Percentiles rank a stretch among this genome's conserved stretches.
Conservation (phyloP, 2,797 vertebrate species). For the Rhabdophis nuchalis region DNA sequence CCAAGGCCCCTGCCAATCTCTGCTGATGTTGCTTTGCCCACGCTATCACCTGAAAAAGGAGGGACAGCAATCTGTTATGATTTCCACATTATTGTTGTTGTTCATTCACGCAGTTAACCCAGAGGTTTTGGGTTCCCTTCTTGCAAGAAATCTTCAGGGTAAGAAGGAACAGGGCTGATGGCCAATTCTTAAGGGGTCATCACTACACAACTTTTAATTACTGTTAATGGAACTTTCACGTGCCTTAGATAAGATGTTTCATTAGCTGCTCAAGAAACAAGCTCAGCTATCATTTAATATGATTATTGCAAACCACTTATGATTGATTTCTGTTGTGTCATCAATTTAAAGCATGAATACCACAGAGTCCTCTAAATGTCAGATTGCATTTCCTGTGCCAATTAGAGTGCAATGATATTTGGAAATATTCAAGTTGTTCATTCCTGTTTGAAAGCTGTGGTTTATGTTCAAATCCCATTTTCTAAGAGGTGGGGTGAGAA, state of each 20-base stretch:
- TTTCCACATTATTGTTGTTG: not conserved
- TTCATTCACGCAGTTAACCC: not conserved
- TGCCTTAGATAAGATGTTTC: not conserved
- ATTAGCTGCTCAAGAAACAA: not conserved
- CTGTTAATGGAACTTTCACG: not conserved
- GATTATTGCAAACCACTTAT: not conserved
- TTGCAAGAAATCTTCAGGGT: not conserved
- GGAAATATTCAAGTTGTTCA: not conserved
- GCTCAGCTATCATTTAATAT: not conserved
- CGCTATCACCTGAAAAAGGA: conserved; percentile 82
- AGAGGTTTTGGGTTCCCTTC: not conserved
- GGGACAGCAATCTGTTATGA: conserved; percentile 8
- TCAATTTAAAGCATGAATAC: conserved; percentile 8
- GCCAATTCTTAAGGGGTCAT: not conserved
- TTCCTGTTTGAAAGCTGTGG: not conserved
- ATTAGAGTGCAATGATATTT: not conserved
- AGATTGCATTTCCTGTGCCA: not conserved
- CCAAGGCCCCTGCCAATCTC: conserved; percentile 83
- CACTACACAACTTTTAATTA: not conserved
- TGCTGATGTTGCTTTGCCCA: conserved; percentile 97
- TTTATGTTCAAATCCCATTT: not conserved
- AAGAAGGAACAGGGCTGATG: not conserved
- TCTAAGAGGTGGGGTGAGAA: not conserved
- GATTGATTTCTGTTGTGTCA: not conserved
- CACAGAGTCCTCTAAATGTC: not conserved